Evolutionary conservation across 2,888 invertebrate genomes (phyloP).

Genomic region (Amphipoea lucens): DNA sequence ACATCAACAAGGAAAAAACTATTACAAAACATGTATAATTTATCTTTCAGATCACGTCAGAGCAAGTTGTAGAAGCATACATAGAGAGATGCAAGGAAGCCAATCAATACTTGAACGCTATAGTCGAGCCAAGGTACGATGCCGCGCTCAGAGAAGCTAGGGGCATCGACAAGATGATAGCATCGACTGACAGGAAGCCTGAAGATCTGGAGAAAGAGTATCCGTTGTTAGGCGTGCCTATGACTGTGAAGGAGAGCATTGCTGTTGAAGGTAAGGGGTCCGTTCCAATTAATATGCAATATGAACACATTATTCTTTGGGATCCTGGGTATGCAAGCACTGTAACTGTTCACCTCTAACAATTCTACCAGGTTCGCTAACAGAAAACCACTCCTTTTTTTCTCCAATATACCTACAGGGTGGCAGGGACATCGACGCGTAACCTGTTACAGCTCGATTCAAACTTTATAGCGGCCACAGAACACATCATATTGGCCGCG

Average conservation of each 20-base stretch:
- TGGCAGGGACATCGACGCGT: background rate
- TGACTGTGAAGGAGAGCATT: conserved; percentile 96
- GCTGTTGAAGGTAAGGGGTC: conserved; percentile 92
- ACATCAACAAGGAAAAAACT: background rate
- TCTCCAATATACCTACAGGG: background rate
- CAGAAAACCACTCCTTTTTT: background rate
- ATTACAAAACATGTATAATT: background rate
- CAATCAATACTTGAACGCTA: conserved; percentile 94
- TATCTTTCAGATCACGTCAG: conserved; percentile 92
- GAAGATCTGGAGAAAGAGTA: conserved; percentile 92
- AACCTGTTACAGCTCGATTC: background rate
- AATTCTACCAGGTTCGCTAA: too few relatives aligned
- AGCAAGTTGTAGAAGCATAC: conserved; percentile 93
- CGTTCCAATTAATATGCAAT: background rate
- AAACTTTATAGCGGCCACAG: too few relatives aligned
- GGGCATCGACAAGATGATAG: conserved; percentile 92
- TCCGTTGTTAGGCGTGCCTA: conserved; percentile 95
- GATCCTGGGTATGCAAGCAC: background rate
- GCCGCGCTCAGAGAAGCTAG: conserved; percentile 94
- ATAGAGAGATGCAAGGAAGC: conserved; percentile 94
- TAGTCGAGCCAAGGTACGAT: conserved; percentile 94
- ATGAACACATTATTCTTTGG: background rate
- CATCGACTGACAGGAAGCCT: conserved; percentile 88
- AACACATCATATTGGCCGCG: too few relatives aligned
- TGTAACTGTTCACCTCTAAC: background rate